phyloP scores from a whole-genome alignment of 2,888 invertebrate genomes.

The Hipparchia semele region DNA sequence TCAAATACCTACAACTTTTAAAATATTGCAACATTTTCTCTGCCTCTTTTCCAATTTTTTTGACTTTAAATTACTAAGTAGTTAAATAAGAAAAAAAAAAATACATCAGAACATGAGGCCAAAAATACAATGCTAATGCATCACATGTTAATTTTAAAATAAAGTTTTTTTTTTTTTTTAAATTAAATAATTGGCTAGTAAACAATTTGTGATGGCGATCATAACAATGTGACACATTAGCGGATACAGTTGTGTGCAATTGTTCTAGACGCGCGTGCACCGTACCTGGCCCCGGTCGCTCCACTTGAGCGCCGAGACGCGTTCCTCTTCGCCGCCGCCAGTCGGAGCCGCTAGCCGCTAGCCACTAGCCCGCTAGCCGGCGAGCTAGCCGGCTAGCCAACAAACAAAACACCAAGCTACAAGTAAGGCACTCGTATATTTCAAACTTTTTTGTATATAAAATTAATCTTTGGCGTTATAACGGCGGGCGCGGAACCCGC shows the following conservation, averaged over 20 bases:
- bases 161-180: no score
- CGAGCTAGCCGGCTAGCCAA: conserved; percentile 44
- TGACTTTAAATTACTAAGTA: background rate
- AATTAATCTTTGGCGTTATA: conserved; percentile 75
- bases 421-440: conserved; percentile 83
- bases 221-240: conserved; percentile 19
- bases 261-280: conserved; percentile 77
- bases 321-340: conserved; percentile 79
- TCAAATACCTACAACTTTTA: background rate
- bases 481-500: conserved; percentile 25
- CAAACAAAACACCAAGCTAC: conserved; percentile 79
- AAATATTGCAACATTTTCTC: conserved; percentile 27
- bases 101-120: conserved; percentile 20
- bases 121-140: conserved; percentile 21
- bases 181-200: background rate
- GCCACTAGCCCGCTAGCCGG: background rate
- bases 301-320: conserved; percentile 90
- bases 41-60: conserved; percentile 5
- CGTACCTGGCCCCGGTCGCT: conserved; percentile 92
- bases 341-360: background rate
- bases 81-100: background rate
- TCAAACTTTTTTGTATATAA: conserved; percentile 63
- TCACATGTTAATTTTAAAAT: conserved; percentile 14
- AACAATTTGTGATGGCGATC: background rate
- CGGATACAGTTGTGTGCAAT: conserved; percentile 48